Conservation (phyloP, 2,113 vertebrate genomes). For the human (Homo sapiens) region GRCh38 chr4:10974001-10974500, state of each 20-base stretch:
- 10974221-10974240: neutral
- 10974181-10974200: rapidly evolving
- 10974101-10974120: neutral
- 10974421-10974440: neutral
- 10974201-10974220: neutral
- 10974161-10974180: rapidly evolving
- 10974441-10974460: too few relatives aligned
- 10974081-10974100: neutral
- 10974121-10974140: neutral
- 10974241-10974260: neutral
- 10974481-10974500: too few relatives aligned
- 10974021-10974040: conserved; percentile 37
- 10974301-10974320: neutral
- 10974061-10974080: neutral
- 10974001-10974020: conserved; percentile 44
- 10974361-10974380: neutral
- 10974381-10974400: neutral
- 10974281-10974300: neutral
- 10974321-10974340: neutral
- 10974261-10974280: neutral
- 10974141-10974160: neutral
- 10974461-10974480: too few relatives aligned
- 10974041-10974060: neutral
- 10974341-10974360: neutral
- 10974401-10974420: too few relatives aligned